phyloP scores from a whole-genome alignment of 2,888 invertebrate species.

The Baccha elongata region DNA sequence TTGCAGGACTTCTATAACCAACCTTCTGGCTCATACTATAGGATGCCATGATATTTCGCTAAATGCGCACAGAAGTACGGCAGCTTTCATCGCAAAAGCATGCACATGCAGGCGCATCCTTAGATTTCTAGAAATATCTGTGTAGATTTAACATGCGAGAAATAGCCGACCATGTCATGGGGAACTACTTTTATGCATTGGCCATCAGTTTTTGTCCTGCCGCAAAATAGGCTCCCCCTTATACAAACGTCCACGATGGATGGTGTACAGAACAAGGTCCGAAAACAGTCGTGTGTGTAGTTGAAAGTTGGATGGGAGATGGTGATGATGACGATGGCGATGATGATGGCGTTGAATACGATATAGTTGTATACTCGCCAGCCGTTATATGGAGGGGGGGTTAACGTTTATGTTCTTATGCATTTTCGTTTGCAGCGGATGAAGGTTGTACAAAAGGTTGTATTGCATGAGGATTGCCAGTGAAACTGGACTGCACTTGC shows the following conservation, averaged over 20 bases:
- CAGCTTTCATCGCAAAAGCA: constrained; percentile 70
- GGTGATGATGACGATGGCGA: constrained; percentile 49
- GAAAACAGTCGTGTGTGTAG: constrained; percentile 21
- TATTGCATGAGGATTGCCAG: constrained; percentile 44
- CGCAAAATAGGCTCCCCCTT: constrained; percentile 59
- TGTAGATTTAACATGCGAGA: constrained; percentile 68
- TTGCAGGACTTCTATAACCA: constrained; percentile 7
- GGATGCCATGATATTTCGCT: constrained; percentile 45
- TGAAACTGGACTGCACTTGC: constrained; percentile 41
- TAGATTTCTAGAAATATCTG: constrained; percentile 50
- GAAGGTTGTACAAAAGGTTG: constrained; percentile 41
- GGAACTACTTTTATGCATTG: constrained; percentile 69
- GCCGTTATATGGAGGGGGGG: constrained; percentile 32
- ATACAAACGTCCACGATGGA: constrained; percentile 33
- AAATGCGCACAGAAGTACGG: constrained; percentile 68
- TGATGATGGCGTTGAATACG: constrained; percentile 45
- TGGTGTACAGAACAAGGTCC: constrained; percentile 2
- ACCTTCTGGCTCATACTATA: constrained; percentile 1
- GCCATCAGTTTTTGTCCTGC: constrained; percentile 69
- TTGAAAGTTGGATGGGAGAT: constrained; percentile 46
- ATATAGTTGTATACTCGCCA: constrained; percentile 52
- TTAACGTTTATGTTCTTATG: constrained; percentile 40
- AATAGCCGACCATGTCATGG: constrained; percentile 64
- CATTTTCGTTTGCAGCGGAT: constrained; percentile 38
- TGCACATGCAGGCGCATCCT: constrained; percentile 7